These are phyloP conservation scores for Peucedramus taeniatus DNA, from an alignment of 2,113 vertebrate genomes.

Conservation along the genomic window DNA sequence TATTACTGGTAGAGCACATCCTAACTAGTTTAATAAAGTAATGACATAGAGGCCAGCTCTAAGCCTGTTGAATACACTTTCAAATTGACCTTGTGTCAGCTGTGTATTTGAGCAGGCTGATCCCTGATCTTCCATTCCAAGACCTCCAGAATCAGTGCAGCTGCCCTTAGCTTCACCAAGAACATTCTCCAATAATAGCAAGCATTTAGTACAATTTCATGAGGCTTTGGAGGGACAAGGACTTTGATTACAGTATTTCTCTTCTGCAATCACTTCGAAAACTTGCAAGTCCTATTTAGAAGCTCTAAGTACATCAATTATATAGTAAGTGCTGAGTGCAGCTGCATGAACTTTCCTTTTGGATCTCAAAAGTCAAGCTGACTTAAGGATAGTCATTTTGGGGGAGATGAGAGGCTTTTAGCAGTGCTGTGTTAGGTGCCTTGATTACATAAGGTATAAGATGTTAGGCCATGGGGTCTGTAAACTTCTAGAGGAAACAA, in stretches of 20 bases:
- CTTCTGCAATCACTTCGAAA: slow-evolving; percentile 3
- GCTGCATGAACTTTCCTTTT: slow-evolving; percentile 19
- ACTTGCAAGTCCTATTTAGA: slow-evolving; percentile 38
- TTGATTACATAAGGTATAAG: not conserved
- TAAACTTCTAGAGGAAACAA: not conserved
- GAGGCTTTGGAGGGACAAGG: slow-evolving; percentile 3
- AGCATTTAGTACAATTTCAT: not conserved
- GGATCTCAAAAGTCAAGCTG: slow-evolving; percentile 9
- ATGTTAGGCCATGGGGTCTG: not conserved
- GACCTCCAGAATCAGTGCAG: not conserved
- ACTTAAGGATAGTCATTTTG: not conserved
- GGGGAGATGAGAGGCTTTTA: not conserved
- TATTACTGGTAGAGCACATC: not conserved
- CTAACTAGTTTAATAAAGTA: slow-evolving; percentile 5
- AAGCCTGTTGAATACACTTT: not conserved
- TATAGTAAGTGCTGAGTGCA: slow-evolving; percentile 13
- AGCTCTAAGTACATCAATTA: slow-evolving; percentile 35
- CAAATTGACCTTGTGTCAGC: not conserved
- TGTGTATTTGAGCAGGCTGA: not conserved
- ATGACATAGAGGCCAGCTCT: not conserved
- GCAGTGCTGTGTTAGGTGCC: not conserved
- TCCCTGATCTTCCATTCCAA: not conserved
- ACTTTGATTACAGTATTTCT: slow-evolving; percentile 22
- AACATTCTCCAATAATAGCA: not conserved
- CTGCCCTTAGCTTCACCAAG: not conserved